A percentile compares a stretch with the other conserved stretches of the same genome.
These are phyloP conservation scores for Peromyscus melanophrys DNA, from an alignment of 2,797 vertebrate genomes.

Conservation along the genomic window DNA sequence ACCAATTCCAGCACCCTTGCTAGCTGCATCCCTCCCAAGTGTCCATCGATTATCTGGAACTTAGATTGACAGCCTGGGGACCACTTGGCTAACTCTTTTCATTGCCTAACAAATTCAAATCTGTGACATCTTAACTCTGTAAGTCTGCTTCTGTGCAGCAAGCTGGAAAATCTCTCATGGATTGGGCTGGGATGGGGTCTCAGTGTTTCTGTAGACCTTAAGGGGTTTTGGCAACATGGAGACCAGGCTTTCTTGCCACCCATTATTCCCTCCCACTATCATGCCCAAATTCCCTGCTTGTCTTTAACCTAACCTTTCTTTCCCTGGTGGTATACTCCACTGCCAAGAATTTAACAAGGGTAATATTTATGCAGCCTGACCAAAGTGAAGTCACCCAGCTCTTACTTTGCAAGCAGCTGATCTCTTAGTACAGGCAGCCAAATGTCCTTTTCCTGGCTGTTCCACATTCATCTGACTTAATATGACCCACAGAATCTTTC, in stretches of 20 bases:
- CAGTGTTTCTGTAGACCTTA: fast-evolving
- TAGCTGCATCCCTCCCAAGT: background rate
- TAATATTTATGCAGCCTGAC: background rate
- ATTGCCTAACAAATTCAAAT: background rate
- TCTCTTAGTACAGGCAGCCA: background rate
- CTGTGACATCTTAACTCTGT: background rate
- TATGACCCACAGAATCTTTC: background rate
- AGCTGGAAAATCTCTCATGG: background rate
- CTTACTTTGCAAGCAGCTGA: background rate
- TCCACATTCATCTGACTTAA: background rate
- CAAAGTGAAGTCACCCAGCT: background rate
- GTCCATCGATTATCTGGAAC: background rate
- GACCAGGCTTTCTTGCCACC: background rate
- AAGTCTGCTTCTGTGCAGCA: background rate
- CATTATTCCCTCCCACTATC: background rate
- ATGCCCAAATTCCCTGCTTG: background rate
- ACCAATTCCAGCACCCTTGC: background rate
- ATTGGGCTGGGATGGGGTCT: fast-evolving
- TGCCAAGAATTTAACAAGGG: slow-evolving; percentile 1
- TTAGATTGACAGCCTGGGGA: background rate
- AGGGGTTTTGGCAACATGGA: background rate
- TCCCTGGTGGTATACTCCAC: background rate
- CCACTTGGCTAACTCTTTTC: background rate
- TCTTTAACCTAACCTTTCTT: slow-evolving; percentile 39
- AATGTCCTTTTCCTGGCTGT: background rate